Percentiles rank a stretch among this genome's conserved stretches.
These are phyloP conservation scores for Acropternis orthonyx DNA, from an alignment of 2,797 vertebrate species.

Conservation along the genomic window DNA sequence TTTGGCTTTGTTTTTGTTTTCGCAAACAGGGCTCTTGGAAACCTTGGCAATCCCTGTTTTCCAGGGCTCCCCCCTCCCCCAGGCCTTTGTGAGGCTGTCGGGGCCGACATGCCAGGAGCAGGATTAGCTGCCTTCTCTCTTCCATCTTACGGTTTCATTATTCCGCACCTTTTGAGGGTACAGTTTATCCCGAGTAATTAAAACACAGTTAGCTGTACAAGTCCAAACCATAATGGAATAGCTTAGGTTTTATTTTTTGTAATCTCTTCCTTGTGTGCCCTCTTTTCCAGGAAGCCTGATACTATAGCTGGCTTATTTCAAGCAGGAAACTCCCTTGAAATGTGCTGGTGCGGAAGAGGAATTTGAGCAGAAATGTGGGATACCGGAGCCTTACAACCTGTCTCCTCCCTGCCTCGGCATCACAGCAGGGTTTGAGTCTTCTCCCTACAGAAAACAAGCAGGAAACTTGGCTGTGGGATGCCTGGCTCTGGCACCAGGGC, in stretches of 20 bases:
- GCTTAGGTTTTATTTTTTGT: slow-evolving; percentile 18
- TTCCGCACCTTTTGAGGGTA: slow-evolving; percentile 57
- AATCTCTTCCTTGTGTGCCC: background rate
- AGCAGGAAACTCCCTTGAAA: background rate
- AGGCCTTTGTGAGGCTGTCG: slow-evolving; percentile 43
- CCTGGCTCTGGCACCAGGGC: background rate
- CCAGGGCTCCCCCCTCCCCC: slow-evolving; percentile 40
- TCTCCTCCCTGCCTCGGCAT: background rate
- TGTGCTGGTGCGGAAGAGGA: background rate
- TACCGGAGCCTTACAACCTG: background rate
- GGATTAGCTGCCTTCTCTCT: slow-evolving; percentile 63
- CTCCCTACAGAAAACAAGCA: background rate
- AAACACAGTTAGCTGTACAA: slow-evolving; percentile 46
- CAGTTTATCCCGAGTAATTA: slow-evolving; percentile 58
- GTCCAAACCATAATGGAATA: slow-evolving; percentile 25
- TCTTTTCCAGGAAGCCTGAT: background rate
- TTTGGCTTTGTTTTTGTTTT: slow-evolving; percentile 54
- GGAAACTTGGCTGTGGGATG: background rate
- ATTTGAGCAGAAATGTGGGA: background rate
- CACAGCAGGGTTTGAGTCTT: background rate
- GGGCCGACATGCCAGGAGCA: slow-evolving; percentile 46
- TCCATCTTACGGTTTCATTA: slow-evolving; percentile 45
- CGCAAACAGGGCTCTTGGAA: slow-evolving; percentile 48
- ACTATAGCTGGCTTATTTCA: background rate
- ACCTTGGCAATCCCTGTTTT: slow-evolving; percentile 55